phyloP scores from a whole-genome alignment of 1,140 invertebrate genomes.

The Drosophila cardini region DNA sequence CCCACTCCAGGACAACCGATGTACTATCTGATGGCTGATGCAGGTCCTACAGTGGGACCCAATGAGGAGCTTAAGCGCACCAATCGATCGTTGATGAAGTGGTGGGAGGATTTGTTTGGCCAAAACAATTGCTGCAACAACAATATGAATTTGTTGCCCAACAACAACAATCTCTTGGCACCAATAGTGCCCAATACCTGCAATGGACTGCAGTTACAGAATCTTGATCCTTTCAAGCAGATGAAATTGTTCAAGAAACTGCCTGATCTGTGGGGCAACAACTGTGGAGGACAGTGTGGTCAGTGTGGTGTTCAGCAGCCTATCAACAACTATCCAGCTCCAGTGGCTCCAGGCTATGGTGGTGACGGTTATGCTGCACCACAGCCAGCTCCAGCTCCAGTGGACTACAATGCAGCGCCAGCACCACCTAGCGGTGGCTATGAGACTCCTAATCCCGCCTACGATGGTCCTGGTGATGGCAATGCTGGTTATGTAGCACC shows the following conservation, averaged over 20 bases:
- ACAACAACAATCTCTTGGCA: slow-evolving; percentile 29
- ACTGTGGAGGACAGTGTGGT: slow-evolving; percentile 34
- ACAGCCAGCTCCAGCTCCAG: slow-evolving; percentile 24
- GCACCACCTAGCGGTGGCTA: slow-evolving; percentile 28
- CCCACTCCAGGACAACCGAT: slow-evolving; percentile 47
- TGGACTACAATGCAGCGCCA: slow-evolving; percentile 23
- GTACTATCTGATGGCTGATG: slow-evolving; percentile 68
- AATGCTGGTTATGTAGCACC: slow-evolving; percentile 61
- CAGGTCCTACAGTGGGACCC: slow-evolving; percentile 54
- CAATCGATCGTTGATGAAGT: slow-evolving; percentile 71
- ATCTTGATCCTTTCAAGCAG: slow-evolving; percentile 68
- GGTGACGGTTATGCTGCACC: slow-evolving; percentile 22
- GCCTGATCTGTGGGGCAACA: slow-evolving; percentile 61
- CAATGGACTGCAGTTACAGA: slow-evolving; percentile 53
- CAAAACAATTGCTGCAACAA: slow-evolving; percentile 55
- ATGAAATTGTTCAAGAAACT: slow-evolving; percentile 69
- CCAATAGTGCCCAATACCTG: slow-evolving; percentile 35
- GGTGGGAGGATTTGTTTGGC: slow-evolving; percentile 69
- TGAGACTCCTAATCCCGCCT: slow-evolving; percentile 49
- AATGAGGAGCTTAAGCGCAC: slow-evolving; percentile 66
- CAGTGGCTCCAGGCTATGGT: slow-evolving; percentile 35
- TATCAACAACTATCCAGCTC: slow-evolving; percentile 36
- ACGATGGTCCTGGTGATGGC: slow-evolving; percentile 65
- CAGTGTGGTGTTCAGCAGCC: slow-evolving; percentile 39
- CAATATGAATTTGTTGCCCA: slow-evolving; percentile 31